Evolutionary conservation across 2,113 vertebrate species (phyloP).

Genomic region (Takifugu flavidus): DNA sequence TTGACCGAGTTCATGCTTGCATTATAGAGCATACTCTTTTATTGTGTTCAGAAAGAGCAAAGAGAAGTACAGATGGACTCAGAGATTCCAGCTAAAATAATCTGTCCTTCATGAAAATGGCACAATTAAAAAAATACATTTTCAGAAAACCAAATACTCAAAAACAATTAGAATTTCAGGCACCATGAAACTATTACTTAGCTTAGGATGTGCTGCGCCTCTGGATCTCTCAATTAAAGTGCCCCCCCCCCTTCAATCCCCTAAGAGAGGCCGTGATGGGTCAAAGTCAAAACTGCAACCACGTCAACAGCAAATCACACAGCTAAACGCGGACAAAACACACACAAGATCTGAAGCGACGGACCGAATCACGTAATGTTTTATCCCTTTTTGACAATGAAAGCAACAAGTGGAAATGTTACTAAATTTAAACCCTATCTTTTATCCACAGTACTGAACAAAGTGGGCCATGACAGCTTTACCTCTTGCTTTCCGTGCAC

Average conservation of each 20-base stretch:
- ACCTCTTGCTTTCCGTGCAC: no score
- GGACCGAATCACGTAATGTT: conserved; percentile 14
- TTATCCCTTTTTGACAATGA: conserved; percentile 17
- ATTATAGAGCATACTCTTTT: conserved; percentile 7
- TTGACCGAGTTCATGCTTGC: conserved; percentile 10
- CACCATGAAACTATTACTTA: conserved; percentile 64
- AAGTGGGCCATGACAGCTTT: no score
- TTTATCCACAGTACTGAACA: background rate
- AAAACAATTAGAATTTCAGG: conserved; percentile 38
- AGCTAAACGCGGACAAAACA: conserved; percentile 44
- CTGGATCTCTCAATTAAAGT: conserved; percentile 65
- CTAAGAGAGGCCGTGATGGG: conserved; percentile 30
- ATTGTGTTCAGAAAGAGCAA: conserved; percentile 13
- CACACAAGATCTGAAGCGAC: conserved; percentile 20
- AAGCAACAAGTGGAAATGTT: conserved; percentile 28
- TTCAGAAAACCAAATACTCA: conserved; percentile 30
- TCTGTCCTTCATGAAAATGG: conserved; percentile 45
- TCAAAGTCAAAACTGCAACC: conserved; percentile 9
- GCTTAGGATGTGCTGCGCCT: conserved; percentile 67
- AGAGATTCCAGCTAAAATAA: conserved; percentile 32
- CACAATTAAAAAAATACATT: conserved; percentile 23
- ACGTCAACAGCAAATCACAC: conserved; percentile 38
- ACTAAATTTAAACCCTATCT: conserved; percentile 3
- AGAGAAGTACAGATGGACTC: background rate
- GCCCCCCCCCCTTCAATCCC: conserved; percentile 6